Percentiles rank a stretch among this genome's conserved stretches.
phyloP scores from a whole-genome alignment of 1,140 invertebrate genomes.

The Macrosteles quadrilineatus region DNA sequence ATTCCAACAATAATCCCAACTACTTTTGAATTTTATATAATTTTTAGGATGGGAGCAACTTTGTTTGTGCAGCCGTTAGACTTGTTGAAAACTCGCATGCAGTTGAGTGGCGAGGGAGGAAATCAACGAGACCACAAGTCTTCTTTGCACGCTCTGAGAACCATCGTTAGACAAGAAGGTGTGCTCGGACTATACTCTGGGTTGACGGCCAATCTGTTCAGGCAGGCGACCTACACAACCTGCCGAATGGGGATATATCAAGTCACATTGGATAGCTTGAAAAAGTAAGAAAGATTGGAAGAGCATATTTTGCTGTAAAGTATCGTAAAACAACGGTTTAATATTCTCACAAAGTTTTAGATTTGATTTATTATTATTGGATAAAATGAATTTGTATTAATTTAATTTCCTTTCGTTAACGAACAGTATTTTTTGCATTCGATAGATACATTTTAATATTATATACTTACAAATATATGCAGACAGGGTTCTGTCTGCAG shows the following conservation, averaged over 20 bases:
- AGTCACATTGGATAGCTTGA: conserved; percentile 60
- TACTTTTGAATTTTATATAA: too few relatives aligned
- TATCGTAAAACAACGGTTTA: too few relatives aligned
- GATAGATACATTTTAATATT: too few relatives aligned
- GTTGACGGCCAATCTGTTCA: conserved; percentile 63
- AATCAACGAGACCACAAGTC: conserved; percentile 57
- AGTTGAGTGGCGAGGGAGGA: conserved; percentile 61
- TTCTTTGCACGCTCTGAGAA: conserved; percentile 54
- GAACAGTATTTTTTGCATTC: too few relatives aligned
- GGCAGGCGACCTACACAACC: conserved; percentile 75
- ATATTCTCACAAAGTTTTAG: too few relatives aligned
- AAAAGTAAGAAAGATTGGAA: conserved; percentile 38
- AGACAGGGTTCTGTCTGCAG: too few relatives aligned
- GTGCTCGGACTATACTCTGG: conserved; percentile 60
- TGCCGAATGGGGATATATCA: conserved; percentile 69
- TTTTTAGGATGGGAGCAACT: conserved; percentile 64
- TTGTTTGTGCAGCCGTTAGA: conserved; percentile 69
- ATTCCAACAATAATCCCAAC: too few relatives aligned
- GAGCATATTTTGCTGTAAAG: too few relatives aligned
- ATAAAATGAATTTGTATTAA: too few relatives aligned
- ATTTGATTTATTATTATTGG: too few relatives aligned
- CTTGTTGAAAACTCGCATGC: conserved; percentile 71
- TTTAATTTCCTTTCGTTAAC: too few relatives aligned
- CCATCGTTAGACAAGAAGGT: conserved; percentile 60
- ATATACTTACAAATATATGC: too few relatives aligned